phyloP scores from a whole-genome alignment of 1,140 invertebrate genomes.

The Wiebesia pumilae region DNA sequence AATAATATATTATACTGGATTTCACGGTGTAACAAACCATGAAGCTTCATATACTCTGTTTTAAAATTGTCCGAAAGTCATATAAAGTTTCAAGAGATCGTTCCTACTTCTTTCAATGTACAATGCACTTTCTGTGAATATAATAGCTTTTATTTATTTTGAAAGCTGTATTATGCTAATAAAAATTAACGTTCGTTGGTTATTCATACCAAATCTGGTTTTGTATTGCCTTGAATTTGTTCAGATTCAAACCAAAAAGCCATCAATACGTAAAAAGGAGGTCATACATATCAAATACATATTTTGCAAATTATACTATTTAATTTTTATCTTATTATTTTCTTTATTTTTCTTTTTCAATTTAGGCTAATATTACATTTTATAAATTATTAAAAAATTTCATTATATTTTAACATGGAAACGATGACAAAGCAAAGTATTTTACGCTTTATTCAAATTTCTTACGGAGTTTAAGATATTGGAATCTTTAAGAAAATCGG shows the following conservation, averaged over 20 bases:
- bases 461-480: no score
- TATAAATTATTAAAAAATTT: not conserved
- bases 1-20: not conserved
- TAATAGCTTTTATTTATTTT: not conserved
- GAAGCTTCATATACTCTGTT: not conserved
- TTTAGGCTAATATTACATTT: no score
- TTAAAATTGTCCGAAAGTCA: not conserved
- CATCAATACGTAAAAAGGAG: not conserved
- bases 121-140: not conserved
- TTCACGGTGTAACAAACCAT: not conserved
- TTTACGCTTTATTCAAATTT: not conserved
- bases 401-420: not conserved
- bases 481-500: not conserved
- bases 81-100: slow-evolving; percentile 10
- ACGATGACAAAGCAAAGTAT: not conserved
- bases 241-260: not conserved
- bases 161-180: not conserved
- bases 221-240: not conserved
- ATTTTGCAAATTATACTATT: not conserved
- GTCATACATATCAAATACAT: not conserved
- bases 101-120: not conserved
- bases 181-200: not conserved
- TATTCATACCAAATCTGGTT: not conserved
- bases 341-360: no score
- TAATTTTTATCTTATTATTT: no score